Base-by-base conservation (phyloP, 1,140 invertebrate genomes). In the Panagrolaimus sp. region DNA sequence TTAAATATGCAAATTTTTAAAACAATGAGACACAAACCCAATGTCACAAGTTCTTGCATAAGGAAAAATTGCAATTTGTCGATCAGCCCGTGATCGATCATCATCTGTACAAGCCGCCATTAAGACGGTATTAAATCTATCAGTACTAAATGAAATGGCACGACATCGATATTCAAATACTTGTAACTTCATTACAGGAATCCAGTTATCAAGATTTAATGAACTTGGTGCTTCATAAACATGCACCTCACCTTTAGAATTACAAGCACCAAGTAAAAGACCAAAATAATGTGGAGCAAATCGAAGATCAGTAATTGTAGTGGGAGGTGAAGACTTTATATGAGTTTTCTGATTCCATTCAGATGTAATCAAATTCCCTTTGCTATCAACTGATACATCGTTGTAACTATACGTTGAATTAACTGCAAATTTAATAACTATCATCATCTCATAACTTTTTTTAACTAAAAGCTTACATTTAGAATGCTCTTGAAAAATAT, bases 401-500 rank as follows among this genome's bases (percentile, higher is more conserved):
- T n/a, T 21, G 4, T 58, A 21, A 4, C 28, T 28, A 24, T 26
- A 26, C 2, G 21, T 28, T 26, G 21, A 21, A 58, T 58, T 58
- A 21, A 58, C 52, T 58, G 17, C 52, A 58, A 58, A 12, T 58
- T 12, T 21, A 12, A n/a, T 1, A 58, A 12, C 21, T n/a, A n/a
- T 4, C 32, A 38, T 7, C 7, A 38, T 38, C 7, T 4, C 32
- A 38, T 38, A n/a, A n/a, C n/a, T n/a, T 38, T 38, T 2, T 2
- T 4, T 4, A 38, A 38, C 2, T 26, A 21, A 21, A 21, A 28
- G 10, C 52, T 58, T 58, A 58, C 52, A 26, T 28, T 21, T 26
- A n/a, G 52, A n/a, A 24, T 17, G 21, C n/a, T 58, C 52, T 58
- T 58, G 52, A 58, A 58, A 58, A 58, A 58, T 58, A 58, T 58